Conservation (phyloP, 2,113 vertebrate species). For the Gracilinanus agilis region DNA sequence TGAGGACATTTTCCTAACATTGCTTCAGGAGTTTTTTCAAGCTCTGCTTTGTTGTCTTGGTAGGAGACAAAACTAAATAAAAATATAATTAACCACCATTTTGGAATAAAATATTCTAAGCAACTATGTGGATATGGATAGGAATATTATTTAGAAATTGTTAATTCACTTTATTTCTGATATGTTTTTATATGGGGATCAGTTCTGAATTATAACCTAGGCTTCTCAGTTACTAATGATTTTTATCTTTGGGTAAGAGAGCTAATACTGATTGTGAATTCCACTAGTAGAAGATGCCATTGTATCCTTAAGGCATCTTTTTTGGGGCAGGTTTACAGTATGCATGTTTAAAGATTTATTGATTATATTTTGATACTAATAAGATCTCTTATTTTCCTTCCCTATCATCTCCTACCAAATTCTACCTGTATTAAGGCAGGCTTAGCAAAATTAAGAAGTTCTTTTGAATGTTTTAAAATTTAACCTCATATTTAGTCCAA, state of each 20-base stretch:
- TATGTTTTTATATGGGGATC: constrained; percentile 39
- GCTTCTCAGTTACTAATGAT: constrained; percentile 50
- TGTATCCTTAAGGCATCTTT: background rate
- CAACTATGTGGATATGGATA: constrained; percentile 30
- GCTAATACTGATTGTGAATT: constrained; percentile 45
- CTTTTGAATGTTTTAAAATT: constrained; percentile 51
- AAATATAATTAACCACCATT: constrained; percentile 32
- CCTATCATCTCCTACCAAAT: background rate
- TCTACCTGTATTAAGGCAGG: constrained; percentile 9
- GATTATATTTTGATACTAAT: constrained; percentile 57
- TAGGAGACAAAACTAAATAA: constrained; percentile 34
- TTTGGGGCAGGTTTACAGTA: background rate
- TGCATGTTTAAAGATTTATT: constrained; percentile 33
- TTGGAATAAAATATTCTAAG: constrained; percentile 51
- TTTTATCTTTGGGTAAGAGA: constrained; percentile 50
- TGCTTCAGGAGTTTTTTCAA: constrained; percentile 32
- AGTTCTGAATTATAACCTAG: constrained; percentile 34
- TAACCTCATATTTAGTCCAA: constrained; percentile 38
- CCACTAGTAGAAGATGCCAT: constrained; percentile 55
- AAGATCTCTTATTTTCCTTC: constrained; percentile 1
- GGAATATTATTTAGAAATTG: constrained; percentile 24
- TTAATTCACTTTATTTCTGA: constrained; percentile 35
- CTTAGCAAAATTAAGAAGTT: constrained; percentile 54
- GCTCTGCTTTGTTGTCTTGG: constrained; percentile 18
- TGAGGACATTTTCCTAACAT: constrained; percentile 11